phyloP scores from a whole-genome alignment of 2,113 vertebrate species.

The Nyctibius bracteatus region DNA sequence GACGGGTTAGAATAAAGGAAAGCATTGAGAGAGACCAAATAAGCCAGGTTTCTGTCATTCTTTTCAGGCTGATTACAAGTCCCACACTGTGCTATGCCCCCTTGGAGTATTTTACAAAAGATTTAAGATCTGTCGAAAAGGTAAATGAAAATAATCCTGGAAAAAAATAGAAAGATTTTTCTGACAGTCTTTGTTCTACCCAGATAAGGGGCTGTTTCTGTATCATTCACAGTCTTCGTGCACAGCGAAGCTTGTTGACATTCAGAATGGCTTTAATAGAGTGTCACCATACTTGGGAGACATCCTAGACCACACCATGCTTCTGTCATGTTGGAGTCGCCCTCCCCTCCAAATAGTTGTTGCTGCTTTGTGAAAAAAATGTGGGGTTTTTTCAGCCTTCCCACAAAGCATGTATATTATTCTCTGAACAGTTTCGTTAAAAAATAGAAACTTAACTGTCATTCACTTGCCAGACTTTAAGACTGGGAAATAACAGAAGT shows the following conservation, averaged over 20 bases:
- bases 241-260: background rate
- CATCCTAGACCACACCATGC: background rate
- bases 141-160: conserved; percentile 33
- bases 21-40: conserved; percentile 17
- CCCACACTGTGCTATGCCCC: background rate
- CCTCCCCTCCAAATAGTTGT: background rate
- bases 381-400: background rate
- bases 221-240: conserved; percentile 13
- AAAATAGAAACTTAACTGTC: background rate
- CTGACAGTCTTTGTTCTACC: conserved; percentile 46
- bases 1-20: conserved; percentile 50
- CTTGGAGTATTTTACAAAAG: conserved; percentile 52
- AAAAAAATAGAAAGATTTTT: conserved; percentile 17
- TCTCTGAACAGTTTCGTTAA: background rate
- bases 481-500: background rate
- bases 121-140: conserved; percentile 43
- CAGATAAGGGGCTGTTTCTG: conserved; percentile 13
- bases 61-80: conserved; percentile 55
- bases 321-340: background rate
- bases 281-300: background rate
- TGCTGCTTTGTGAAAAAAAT: background rate
- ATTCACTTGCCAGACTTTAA: background rate
- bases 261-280: background rate
- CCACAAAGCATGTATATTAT: background rate
- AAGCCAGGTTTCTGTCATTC: conserved; percentile 60